Evolutionary conservation across 2,113 vertebrate species (phyloP).

Genomic region (Lepus timidus): DNA sequence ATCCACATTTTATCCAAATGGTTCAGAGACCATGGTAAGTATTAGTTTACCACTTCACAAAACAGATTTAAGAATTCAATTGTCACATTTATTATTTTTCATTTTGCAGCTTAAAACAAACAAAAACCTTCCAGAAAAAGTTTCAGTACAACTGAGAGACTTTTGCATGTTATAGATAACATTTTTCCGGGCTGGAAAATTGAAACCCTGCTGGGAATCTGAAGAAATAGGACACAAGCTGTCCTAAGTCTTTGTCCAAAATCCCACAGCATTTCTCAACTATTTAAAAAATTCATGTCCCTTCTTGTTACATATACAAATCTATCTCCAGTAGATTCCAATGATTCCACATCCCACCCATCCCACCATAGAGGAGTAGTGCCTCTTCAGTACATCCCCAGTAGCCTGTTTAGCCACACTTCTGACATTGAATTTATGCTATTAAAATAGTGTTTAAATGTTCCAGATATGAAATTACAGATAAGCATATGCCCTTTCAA

Average conservation of each 20-base stretch:
- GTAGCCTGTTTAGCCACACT: background rate
- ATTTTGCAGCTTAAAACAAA: conserved; percentile 42
- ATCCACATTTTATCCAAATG: background rate
- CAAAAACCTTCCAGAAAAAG: background rate
- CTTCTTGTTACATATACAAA: conserved; percentile 18
- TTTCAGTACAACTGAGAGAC: conserved; percentile 24
- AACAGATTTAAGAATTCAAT: conserved; percentile 50
- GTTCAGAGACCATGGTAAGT: background rate
- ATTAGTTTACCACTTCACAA: conserved; percentile 32
- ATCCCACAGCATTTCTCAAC: conserved; percentile 29
- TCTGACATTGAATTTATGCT: conserved; percentile 17
- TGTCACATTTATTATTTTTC: background rate
- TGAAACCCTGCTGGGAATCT: conserved; percentile 37
- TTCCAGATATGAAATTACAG: background rate
- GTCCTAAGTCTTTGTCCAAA: background rate
- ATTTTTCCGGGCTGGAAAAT: conserved; percentile 18
- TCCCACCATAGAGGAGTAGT: background rate
- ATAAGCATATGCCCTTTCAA: background rate
- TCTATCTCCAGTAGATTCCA: conserved; percentile 16
- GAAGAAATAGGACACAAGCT: background rate
- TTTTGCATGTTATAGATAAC: background rate
- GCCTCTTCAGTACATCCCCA: background rate
- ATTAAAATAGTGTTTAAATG: background rate
- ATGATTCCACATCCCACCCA: background rate
- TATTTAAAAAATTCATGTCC: conserved; percentile 36